These are phyloP conservation scores for Drosophila testacea DNA, from an alignment of 2,888 invertebrate species.

Conservation along the genomic window DNA sequence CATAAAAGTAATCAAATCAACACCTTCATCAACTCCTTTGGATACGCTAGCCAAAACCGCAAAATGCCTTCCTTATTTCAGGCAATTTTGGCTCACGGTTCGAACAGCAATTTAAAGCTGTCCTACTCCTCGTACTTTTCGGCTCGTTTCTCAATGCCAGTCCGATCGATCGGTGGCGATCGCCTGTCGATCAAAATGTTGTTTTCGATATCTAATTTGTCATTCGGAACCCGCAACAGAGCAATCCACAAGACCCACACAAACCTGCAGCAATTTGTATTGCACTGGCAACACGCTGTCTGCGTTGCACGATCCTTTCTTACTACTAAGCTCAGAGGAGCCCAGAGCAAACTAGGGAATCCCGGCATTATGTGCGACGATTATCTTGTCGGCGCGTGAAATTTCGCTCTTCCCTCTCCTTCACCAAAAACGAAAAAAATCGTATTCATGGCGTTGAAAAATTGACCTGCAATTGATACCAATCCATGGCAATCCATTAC, in stretches of 20 bases:
- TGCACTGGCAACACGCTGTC: constrained; percentile 74
- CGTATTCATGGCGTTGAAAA: constrained; percentile 58
- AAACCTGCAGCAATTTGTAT: constrained; percentile 47
- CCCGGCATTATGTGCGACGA: constrained; percentile 76
- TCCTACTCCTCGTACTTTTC: constrained; percentile 37
- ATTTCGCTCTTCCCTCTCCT: constrained; percentile 37
- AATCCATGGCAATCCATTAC: constrained; percentile 83
- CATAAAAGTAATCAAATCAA: constrained; percentile 84
- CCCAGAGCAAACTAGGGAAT: constrained; percentile 82
- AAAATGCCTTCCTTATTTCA: constrained; percentile 74
- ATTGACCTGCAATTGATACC: constrained; percentile 84
- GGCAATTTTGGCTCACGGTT: constrained; percentile 65
- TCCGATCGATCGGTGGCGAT: constrained; percentile 73
- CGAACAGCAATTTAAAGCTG: constrained; percentile 54
- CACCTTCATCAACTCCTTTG: constrained; percentile 82
- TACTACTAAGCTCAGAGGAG: constrained; percentile 16
- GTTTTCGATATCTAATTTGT: constrained; percentile 83
- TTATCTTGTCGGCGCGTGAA: constrained; percentile 75
- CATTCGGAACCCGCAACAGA: constrained; percentile 72
- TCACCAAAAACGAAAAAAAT: constrained; percentile 2
- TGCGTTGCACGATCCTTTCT: constrained; percentile 73
- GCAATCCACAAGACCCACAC: constrained; percentile 17
- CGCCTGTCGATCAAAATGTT: constrained; percentile 81
- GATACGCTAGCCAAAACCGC: constrained; percentile 57
- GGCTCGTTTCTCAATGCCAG: constrained; percentile 24